Evolutionary conservation across 2,797 vertebrate genomes (phyloP).

Genomic region (Coluber constrictor): DNA sequence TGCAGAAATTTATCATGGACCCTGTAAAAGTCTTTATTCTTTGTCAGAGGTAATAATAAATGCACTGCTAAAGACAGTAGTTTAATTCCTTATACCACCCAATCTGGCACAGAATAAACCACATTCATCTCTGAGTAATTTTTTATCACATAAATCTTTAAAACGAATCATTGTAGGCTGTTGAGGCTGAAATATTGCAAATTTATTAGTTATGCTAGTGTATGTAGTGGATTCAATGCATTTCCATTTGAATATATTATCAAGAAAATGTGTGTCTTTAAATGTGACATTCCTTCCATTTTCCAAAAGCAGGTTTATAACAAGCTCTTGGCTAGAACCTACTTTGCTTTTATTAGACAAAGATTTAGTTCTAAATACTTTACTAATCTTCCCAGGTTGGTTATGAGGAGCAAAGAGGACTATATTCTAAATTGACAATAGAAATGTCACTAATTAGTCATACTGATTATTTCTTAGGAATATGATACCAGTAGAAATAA

Average conservation of each 20-base stretch:
- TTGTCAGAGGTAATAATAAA: conserved; percentile 79
- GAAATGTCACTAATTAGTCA: conserved; percentile 51
- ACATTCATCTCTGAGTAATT: conserved; percentile 74
- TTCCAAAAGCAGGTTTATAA: conserved; percentile 56
- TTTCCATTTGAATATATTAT: conserved; percentile 74
- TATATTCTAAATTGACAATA: conserved; percentile 43
- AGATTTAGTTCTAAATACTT: conserved; percentile 68
- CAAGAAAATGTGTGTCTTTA: conserved; percentile 73
- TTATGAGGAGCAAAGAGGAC: conserved; percentile 12
- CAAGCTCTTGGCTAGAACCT: conserved; percentile 63
- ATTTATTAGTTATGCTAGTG: conserved; percentile 75
- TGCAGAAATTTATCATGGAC: conserved; percentile 68
- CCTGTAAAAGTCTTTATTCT: conserved; percentile 69
- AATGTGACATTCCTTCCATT: conserved; percentile 68
- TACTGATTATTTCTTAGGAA: conserved; percentile 13
- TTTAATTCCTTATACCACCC: conserved; percentile 76
- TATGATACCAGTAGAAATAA: background rate
- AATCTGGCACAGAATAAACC: conserved; percentile 74
- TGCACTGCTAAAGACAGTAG: conserved; percentile 74
- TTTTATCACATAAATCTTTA: conserved; percentile 77
- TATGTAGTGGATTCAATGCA: conserved; percentile 72
- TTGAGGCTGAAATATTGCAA: conserved; percentile 75
- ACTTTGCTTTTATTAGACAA: conserved; percentile 62
- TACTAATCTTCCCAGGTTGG: conserved; percentile 48
- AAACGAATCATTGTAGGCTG: conserved; percentile 72